A percentile compares a stretch with the other conserved stretches of the same genome.
These are phyloP conservation scores for Heliconius cydno DNA, from an alignment of 2,888 invertebrate species.

Conservation along the genomic window DNA sequence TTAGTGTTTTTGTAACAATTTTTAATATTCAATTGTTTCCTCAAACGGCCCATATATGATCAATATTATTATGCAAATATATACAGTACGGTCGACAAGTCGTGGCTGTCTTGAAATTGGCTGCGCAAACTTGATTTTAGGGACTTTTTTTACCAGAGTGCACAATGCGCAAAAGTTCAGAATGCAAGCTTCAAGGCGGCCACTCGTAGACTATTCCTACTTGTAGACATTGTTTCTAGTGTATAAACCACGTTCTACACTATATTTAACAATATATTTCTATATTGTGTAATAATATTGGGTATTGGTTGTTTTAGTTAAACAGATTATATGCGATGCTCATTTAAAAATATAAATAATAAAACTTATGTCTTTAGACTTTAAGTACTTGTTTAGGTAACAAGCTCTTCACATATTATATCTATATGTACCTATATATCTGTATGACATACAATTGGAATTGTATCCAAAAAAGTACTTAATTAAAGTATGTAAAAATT, in stretches of 20 bases:
- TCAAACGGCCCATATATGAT: not conserved
- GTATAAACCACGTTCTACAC: not conserved
- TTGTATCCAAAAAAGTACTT: not conserved
- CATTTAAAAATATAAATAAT: slow-evolving; percentile 3
- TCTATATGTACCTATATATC: not conserved
- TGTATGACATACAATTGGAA: not conserved
- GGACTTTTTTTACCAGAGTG: not conserved
- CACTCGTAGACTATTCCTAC: too few species aligned
- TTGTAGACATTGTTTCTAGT: too few species aligned
- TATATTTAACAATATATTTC: not conserved
- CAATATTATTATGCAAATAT: slow-evolving; percentile 11
- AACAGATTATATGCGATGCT: not conserved
- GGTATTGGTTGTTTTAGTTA: not conserved
- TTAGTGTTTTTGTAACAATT: not conserved
- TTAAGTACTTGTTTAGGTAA: not conserved
- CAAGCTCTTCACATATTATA: not conserved
- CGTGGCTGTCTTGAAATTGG: not conserved
- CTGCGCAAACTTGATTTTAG: too few species aligned
- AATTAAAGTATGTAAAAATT: not conserved
- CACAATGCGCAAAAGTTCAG: not conserved
- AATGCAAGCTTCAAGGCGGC: too few species aligned
- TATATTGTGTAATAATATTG: slow-evolving; percentile 10
- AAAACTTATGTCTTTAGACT: not conserved
- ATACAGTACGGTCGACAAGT: not conserved
- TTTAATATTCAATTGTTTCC: slow-evolving; percentile 1